phyloP scores from a whole-genome alignment of 2,113 vertebrate species.

The Oreochromis tanganicae region DNA sequence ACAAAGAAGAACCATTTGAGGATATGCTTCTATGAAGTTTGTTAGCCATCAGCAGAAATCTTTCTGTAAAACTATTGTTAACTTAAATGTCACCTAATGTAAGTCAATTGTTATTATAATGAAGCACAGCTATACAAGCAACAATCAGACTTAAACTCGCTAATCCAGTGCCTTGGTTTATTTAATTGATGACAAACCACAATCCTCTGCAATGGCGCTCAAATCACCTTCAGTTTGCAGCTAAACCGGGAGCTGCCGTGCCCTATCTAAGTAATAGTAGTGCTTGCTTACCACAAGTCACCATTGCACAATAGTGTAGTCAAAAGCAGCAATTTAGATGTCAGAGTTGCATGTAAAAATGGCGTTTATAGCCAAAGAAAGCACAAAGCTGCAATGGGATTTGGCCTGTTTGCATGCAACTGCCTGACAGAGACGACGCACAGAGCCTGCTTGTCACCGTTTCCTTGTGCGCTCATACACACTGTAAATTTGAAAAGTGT shows the following conservation, averaged over 20 bases:
- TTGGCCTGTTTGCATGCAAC: neutral
- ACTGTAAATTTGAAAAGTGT: slow-evolving; percentile 36
- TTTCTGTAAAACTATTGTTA: neutral
- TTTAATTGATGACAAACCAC: neutral
- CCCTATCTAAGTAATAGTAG: slow-evolving; percentile 35
- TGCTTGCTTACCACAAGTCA: slow-evolving; percentile 32
- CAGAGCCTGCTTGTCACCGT: neutral
- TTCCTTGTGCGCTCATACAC: neutral
- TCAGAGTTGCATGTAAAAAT: slow-evolving; percentile 36
- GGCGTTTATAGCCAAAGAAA: slow-evolving; percentile 10
- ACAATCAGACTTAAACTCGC: neutral
- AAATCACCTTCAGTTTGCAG: neutral
- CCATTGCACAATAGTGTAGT: slow-evolving; percentile 24
- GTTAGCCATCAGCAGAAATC: neutral
- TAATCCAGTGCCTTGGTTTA: neutral
- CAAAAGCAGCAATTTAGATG: slow-evolving; percentile 48
- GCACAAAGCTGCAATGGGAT: neutral
- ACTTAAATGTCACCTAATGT: neutral
- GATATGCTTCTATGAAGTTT: neutral
- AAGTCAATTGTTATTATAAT: neutral
- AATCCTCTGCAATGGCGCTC: neutral
- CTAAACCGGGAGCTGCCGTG: neutral
- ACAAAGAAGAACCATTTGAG: neutral
- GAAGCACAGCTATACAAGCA: neutral
- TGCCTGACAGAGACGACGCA: neutral